Base-by-base conservation (phyloP, 2,797 vertebrate genomes). In the Enteromius trimaculatus region DNA sequence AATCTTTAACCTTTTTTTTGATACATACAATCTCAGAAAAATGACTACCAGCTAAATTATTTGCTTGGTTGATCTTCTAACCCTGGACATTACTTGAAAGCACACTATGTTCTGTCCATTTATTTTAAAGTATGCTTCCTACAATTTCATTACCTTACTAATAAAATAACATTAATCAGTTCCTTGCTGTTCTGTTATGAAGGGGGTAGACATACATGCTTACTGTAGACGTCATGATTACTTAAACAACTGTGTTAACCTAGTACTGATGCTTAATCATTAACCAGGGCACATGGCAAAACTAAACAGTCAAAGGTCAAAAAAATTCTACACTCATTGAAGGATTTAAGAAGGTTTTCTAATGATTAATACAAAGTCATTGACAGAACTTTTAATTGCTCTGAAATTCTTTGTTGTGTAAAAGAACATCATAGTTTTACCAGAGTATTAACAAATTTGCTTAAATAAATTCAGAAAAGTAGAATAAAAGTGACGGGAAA, bases 141-240 rank as follows among this genome's bases (percentile, higher is more conserved):
- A 42, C 64, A 42, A 37, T 49, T 3, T 31, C 58, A n/a, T 62
- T n/a, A 60, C 37, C 14, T 62, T 31, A 19, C 21, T 55, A 49
- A 64, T 29, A 23, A 47, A 64, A 74, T 74, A 17, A 64, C 68
- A 49, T 74, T 64, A 49, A 39, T 34, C 14, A 23, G 65, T 6
- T 55, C 16, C 47, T 19, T 80, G 51, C 14, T 55, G 44, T 68
- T 39, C 65, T 47, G 39, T 80, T 80, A 69, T 42, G 16, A 34
- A 31, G 14, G 47, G 34, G 4, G 37, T 42, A 64, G 26, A 31
- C 21, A 17, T 68, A 11, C 11, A n/a, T n/a, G n/a, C n/a, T n/a
- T n/a, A n/a, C n/a, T n/a, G 21, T 17, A 77, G 23, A 62, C n/a
- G 39, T 55, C 13, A 69, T 26, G 14, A 69, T 26, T 53, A 69